These are phyloP conservation scores for Anguilla japonica DNA, from an alignment of 2,113 vertebrate genomes.

Conservation along the genomic window DNA sequence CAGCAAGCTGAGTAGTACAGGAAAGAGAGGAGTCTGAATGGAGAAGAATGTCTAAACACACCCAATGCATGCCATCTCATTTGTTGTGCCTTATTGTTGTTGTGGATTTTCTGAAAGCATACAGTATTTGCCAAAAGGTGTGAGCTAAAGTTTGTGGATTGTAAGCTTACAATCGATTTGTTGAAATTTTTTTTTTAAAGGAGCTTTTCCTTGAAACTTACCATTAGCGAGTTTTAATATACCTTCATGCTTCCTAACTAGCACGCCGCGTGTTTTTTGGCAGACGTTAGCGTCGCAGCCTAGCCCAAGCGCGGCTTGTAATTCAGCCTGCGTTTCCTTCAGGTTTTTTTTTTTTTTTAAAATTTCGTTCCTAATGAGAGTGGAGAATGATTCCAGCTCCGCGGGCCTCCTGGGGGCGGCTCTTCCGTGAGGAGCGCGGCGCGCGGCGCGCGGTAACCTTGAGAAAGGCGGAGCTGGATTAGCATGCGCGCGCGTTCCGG, in stretches of 20 bases:
- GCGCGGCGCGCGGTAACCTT: not conserved
- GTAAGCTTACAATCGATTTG: too few relatives aligned
- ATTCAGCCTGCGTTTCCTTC: slow-evolving; percentile 4
- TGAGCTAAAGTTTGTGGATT: too few relatives aligned
- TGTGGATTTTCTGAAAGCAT: not conserved
- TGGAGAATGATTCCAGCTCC: not conserved
- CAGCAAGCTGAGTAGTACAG: not conserved
- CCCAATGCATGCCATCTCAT: not conserved
- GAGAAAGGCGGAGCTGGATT: not conserved
- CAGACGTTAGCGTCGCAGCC: not conserved
- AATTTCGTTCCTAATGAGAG: too few relatives aligned
- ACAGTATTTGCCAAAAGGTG: not conserved
- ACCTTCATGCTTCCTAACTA: not conserved
- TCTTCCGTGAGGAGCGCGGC: not conserved
- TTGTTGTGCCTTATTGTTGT: not conserved
- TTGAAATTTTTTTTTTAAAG: not conserved
- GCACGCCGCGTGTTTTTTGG: too few relatives aligned
- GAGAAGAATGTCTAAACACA: not conserved
- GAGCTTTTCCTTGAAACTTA: not conserved
- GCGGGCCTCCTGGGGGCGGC: not conserved
- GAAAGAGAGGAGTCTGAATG: not conserved
- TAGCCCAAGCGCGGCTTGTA: not conserved
- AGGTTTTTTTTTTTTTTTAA: not conserved
- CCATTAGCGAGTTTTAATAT: too few relatives aligned
- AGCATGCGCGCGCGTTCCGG: not conserved